Conservation (phyloP, 2,797 vertebrate genomes). For the Fratercula arctica region DNA sequence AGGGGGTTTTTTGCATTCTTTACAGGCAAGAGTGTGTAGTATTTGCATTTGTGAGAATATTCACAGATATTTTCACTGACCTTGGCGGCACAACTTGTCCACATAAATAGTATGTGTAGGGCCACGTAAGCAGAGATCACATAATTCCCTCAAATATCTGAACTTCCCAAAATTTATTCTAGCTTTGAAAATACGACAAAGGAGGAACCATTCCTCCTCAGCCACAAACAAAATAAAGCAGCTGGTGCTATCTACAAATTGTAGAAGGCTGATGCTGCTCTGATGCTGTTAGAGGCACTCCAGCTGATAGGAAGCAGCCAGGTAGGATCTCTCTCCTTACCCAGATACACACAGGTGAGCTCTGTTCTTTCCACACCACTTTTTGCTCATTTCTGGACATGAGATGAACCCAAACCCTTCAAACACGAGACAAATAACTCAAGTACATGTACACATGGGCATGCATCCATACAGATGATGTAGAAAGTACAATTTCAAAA, state of each 20-base stretch:
- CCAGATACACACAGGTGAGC: not conserved
- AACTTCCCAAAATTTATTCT: not conserved
- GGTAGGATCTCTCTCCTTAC: not conserved
- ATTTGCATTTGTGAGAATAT: not conserved
- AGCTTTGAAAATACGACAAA: not conserved
- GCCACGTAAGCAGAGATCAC: not conserved
- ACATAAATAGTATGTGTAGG: accelerated
- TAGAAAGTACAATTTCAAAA: not conserved
- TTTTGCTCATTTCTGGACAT: not conserved
- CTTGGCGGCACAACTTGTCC: too few relatives aligned
- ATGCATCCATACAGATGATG: not conserved
- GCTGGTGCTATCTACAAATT: not conserved
- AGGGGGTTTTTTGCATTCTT: not conserved
- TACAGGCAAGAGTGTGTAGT: not conserved
- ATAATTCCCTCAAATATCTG: not conserved
- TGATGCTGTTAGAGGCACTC: accelerated
- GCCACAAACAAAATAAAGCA: not conserved
- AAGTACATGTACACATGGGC: accelerated
- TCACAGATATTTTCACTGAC: not conserved
- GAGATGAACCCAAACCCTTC: not conserved
- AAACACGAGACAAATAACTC: not conserved
- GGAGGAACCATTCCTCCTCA: not conserved
- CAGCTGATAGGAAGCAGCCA: not conserved
- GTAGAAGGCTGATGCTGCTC: not conserved
- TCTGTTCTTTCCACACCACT: not conserved